Evolutionary conservation across 1,140 invertebrate genomes (phyloP), one percentile per base, ranked within the genome.

Genomic region (Hypsibius dujardini): DNA sequence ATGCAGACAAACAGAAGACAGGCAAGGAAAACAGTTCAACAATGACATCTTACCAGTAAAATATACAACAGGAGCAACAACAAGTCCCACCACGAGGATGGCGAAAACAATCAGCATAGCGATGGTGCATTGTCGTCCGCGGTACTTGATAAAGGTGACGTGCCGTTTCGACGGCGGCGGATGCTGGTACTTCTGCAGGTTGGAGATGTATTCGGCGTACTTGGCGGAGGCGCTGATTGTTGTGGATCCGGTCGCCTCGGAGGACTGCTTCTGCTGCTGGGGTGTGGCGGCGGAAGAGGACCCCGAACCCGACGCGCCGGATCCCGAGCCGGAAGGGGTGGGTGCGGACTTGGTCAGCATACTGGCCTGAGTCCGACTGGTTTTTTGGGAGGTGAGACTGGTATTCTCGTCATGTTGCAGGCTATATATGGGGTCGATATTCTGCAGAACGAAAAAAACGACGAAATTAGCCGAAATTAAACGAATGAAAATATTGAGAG

Each of bases 121-220:
- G n/a, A 56, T 56, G 7, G 50, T 56, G 50, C 50, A 56, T n/a
- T 56, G 50, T 56, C 50, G 7, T 56, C 50, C 50, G 50, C 50
- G 50, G n/a, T 56, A 56, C n/a, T 56, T 56, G 50, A 56, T 56
- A n/a, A 56, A 56, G 50, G 50, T 56, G n/a, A 56, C 50, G 50
- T 56, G 50, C 7, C 50, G 50, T n/a, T 56, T 56, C 7, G 50
- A 56, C 7, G 50, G 50, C 50, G 50, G 50, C n/a, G 50, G 50
- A 56, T 56, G 50, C 50, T 56, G 50, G 50, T 56, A 56, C 50
- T 56, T 56, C 50, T 56, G 50, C n/a, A 56, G n/a, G n/a, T 56
- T 56, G 7, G 50, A 56, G 7, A 56, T 56, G 50, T 56, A 56
- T 56, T 56, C 50, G 50, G 50, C 50, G n/a, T 56, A 56, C n/a